Conservation (phyloP, 2,888 invertebrate species). For the Acronicta aceris region DNA sequence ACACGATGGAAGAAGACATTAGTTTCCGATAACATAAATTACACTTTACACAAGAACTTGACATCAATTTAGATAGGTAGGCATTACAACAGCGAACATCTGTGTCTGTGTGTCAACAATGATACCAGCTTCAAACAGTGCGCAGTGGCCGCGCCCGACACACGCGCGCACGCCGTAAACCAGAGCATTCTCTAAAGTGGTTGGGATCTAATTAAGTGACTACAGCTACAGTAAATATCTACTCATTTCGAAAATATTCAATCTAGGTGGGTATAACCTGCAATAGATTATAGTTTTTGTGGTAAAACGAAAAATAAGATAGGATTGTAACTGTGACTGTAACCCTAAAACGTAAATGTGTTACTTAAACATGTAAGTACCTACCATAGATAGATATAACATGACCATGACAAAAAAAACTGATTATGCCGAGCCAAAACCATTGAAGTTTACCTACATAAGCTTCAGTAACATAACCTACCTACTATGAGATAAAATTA, state of each 20-base stretch:
- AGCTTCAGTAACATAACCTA: too few species aligned
- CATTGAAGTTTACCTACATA: too few species aligned
- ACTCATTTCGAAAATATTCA: background rate
- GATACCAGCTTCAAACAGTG: slow-evolving; percentile 29
- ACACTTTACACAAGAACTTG: slow-evolving; percentile 12
- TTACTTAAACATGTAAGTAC: background rate
- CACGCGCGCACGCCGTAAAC: slow-evolving; percentile 25
- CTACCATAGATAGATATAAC: too few species aligned
- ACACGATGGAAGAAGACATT: too few species aligned
- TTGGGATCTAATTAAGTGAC: slow-evolving; percentile 26
- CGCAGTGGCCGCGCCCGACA: slow-evolving; percentile 16
- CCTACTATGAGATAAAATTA: too few species aligned
- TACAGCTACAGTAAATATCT: too few species aligned
- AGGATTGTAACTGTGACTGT: background rate
- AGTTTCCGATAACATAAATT: background rate
- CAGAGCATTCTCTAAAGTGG: slow-evolving; percentile 2
- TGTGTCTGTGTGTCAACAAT: slow-evolving; percentile 37
- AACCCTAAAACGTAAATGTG: slow-evolving; percentile 23
- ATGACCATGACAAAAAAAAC: too few species aligned
- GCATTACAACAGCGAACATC: slow-evolving; percentile 8
- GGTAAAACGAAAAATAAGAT: background rate
- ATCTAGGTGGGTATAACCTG: background rate
- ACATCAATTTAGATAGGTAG: slow-evolving; percentile 39
- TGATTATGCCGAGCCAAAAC: too few species aligned
- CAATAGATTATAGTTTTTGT: slow-evolving; percentile 8